These are phyloP conservation scores for Pseudomyrmex gracilis DNA, from an alignment of 1,140 invertebrate genomes.

Conservation along the genomic window DNA sequence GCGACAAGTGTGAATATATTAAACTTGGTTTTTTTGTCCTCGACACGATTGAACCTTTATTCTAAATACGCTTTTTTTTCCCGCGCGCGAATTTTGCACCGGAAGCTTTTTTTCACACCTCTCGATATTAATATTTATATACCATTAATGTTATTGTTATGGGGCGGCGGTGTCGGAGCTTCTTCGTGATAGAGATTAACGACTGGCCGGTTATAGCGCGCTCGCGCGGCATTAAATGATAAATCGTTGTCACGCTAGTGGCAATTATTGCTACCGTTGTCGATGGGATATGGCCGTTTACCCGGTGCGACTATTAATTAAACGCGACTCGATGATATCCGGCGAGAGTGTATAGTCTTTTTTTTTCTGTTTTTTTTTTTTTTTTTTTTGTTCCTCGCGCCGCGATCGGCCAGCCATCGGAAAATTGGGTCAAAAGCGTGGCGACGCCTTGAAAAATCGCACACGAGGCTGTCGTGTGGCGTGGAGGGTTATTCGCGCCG, in stretches of 20 bases:
- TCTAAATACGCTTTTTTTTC: not conserved
- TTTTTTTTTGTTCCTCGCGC: not conserved
- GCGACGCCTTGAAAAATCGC: not conserved
- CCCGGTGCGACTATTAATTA: slow-evolving; percentile 56
- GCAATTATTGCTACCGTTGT: slow-evolving; percentile 54
- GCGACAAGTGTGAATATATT: too few species aligned
- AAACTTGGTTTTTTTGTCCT: too few species aligned
- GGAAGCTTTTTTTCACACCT: not conserved
- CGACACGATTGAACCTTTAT: not conserved
- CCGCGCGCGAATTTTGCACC: not conserved
- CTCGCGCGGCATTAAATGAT: slow-evolving; percentile 33
- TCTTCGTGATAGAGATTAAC: slow-evolving; percentile 56
- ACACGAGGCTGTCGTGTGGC: too few species aligned
- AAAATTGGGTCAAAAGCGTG: slow-evolving; percentile 26
- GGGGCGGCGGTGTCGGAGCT: not conserved
- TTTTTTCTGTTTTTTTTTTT: too few species aligned
- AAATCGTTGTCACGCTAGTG: slow-evolving; percentile 45
- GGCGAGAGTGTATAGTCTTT: not conserved
- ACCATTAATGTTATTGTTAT: slow-evolving; percentile 26
- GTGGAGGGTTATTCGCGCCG: too few species aligned
- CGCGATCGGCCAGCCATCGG: not conserved
- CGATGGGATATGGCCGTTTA: slow-evolving; percentile 41
- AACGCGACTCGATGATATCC: slow-evolving; percentile 28
- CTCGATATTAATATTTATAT: slow-evolving; percentile 38
- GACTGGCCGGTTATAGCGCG: slow-evolving; percentile 26